phyloP scores from a whole-genome alignment of 2,797 vertebrate species.

The Notamacropus eugenii region DNA sequence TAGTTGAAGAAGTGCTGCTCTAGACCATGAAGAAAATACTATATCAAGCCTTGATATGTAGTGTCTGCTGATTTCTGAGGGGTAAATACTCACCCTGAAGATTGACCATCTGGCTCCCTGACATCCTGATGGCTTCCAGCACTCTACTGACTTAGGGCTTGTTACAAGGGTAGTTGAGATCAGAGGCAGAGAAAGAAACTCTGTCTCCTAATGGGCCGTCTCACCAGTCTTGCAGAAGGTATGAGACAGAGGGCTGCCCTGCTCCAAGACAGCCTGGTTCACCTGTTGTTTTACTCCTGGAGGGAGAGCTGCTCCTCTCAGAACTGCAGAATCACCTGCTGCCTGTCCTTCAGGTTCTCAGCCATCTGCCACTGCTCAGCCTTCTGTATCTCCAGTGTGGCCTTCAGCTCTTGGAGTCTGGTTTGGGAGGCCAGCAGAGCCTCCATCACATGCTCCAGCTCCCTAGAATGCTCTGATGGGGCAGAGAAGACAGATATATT shows the following conservation, averaged over 20 bases:
- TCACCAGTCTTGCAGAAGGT: not conserved
- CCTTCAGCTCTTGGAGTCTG: conserved; percentile 87
- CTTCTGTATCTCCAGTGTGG: conserved; percentile 85
- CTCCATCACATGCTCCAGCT: conserved; percentile 86
- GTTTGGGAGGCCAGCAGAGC: conserved; percentile 81
- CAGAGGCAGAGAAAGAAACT: not conserved
- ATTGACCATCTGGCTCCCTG: not conserved
- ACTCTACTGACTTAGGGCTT: not conserved
- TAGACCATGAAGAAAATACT: not conserved
- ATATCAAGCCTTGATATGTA: not conserved
- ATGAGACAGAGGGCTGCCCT: not conserved
- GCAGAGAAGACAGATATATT: not conserved
- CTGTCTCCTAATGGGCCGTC: not conserved
- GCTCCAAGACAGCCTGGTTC: accelerated
- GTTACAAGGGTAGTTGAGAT: not conserved
- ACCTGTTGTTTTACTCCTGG: conserved; percentile 91
- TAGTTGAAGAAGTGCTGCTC: no score
- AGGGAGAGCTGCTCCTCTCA: conserved; percentile 86
- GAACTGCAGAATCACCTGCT: conserved; percentile 85
- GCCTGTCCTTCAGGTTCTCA: conserved; percentile 83
- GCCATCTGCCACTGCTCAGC: conserved; percentile 83
- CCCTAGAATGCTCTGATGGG: conserved; percentile 84
- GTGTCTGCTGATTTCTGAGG: not conserved
- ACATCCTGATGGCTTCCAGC: not conserved
- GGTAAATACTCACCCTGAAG: not conserved